Evolutionary conservation across 2,797 vertebrate genomes (phyloP).

Genomic region (Rhadinocentrus ornatus): DNA sequence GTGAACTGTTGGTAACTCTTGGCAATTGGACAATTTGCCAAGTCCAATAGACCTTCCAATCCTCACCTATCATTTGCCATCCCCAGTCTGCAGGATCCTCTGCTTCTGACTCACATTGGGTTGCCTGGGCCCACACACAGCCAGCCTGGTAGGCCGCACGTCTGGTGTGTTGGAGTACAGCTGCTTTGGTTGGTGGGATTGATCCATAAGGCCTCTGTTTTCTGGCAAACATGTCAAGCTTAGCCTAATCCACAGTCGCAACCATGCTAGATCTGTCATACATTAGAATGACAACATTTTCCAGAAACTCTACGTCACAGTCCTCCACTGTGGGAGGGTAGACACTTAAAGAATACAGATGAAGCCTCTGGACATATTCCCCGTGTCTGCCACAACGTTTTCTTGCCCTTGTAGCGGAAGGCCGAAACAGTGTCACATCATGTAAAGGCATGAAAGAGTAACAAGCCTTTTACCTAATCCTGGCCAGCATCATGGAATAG

Average conservation of each 20-base stretch:
- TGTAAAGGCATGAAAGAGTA: too few relatives aligned
- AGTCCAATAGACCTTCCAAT: neutral
- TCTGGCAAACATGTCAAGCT: neutral
- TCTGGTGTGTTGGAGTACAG: neutral
- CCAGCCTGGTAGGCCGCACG: neutral
- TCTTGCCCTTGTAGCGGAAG: too few relatives aligned
- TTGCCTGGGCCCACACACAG: constrained; percentile 1
- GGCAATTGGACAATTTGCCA: neutral
- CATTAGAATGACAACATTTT: neutral
- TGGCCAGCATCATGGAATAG: too few relatives aligned
- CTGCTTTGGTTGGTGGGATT: neutral
- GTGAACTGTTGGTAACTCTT: neutral
- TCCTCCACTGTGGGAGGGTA: neutral
- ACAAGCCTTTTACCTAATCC: too few relatives aligned
- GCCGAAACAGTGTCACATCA: too few relatives aligned
- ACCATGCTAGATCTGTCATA: neutral
- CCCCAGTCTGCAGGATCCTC: neutral
- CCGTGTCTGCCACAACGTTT: too few relatives aligned
- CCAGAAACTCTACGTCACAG: neutral
- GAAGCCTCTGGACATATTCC: too few relatives aligned
- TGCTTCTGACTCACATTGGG: neutral
- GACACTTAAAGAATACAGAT: too few relatives aligned
- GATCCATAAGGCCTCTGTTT: neutral
- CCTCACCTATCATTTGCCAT: neutral
- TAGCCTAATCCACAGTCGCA: neutral